Conservation (phyloP, 2,797 vertebrate species). For the Sebastes trivittatus region DNA sequence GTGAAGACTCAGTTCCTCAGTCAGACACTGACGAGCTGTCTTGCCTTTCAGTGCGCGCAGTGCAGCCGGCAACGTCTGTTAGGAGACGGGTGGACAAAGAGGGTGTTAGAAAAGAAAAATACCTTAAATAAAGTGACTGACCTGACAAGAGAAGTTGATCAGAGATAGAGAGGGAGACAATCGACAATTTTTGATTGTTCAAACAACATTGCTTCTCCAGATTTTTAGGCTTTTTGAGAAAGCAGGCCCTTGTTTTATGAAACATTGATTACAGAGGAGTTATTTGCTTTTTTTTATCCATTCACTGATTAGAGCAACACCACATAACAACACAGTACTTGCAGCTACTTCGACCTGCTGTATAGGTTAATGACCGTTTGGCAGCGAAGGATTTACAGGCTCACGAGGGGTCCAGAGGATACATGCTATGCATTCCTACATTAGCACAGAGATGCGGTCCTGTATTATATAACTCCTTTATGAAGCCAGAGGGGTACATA, state of each 20-base stretch:
- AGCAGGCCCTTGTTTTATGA: neutral
- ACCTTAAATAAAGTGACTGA: neutral
- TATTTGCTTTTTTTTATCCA: neutral
- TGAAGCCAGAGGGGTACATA: conserved; percentile 58
- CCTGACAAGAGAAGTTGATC: neutral
- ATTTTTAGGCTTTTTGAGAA: neutral
- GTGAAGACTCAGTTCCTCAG: conserved; percentile 91
- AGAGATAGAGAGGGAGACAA: neutral
- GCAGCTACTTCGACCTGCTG: neutral
- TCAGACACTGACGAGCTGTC: conserved; percentile 94
- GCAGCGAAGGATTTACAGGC: conserved; percentile 62
- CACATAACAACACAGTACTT: neutral
- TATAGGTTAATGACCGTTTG: conserved; percentile 32
- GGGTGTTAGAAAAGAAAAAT: neutral
- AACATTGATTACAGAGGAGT: neutral
- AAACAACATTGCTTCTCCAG: neutral
- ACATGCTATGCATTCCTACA: conserved; percentile 59
- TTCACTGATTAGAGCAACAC: neutral
- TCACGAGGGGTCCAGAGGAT: conserved; percentile 35
- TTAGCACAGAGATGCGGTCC: conserved; percentile 45
- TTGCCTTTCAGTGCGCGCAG: conserved; percentile 96
- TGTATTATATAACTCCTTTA: conserved; percentile 60
- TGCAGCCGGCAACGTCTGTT: conserved; percentile 92
- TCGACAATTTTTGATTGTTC: neutral
- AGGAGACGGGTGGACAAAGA: neutral